Percentiles rank a stretch among this genome's conserved stretches.
These are phyloP conservation scores for Lochmaea capreae DNA, from an alignment of 2,888 invertebrate species.

Conservation along the genomic window DNA sequence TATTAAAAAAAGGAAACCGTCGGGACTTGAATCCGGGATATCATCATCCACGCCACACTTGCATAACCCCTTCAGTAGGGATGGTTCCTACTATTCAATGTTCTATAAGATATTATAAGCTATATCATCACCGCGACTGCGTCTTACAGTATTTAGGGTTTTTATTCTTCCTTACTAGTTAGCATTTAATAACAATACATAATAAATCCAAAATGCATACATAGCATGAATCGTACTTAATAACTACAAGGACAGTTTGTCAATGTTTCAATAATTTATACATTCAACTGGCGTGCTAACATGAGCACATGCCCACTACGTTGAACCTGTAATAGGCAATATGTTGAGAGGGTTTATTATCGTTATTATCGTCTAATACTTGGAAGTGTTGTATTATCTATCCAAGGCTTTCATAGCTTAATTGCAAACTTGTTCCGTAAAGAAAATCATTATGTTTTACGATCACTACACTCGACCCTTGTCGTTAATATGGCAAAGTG, in stretches of 20 bases:
- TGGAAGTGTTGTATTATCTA: not conserved
- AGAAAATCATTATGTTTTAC: constrained; percentile 16
- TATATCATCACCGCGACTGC: no score
- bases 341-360: constrained; percentile 4
- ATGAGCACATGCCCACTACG: not conserved
- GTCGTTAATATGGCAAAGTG: constrained; percentile 4
- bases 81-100: no score
- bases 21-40: no score
- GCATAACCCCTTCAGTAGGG: no score
- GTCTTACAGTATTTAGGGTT: no score
- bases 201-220: no score
- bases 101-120: no score
- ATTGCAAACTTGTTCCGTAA: constrained; percentile 11
- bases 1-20: no score
- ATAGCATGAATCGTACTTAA: not conserved
- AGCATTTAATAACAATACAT: no score
- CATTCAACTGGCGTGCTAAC: not conserved
- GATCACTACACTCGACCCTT: not conserved
- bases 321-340: not conserved
- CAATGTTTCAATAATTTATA: constrained; percentile 14
- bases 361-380: constrained; percentile 2
- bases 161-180: no score
- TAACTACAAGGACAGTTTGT: not conserved
- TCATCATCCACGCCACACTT: no score
- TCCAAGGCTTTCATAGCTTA: not conserved